These are phyloP conservation scores for Philhelius pedissequus DNA, from an alignment of 2,888 invertebrate genomes.

Conservation along the genomic window DNA sequence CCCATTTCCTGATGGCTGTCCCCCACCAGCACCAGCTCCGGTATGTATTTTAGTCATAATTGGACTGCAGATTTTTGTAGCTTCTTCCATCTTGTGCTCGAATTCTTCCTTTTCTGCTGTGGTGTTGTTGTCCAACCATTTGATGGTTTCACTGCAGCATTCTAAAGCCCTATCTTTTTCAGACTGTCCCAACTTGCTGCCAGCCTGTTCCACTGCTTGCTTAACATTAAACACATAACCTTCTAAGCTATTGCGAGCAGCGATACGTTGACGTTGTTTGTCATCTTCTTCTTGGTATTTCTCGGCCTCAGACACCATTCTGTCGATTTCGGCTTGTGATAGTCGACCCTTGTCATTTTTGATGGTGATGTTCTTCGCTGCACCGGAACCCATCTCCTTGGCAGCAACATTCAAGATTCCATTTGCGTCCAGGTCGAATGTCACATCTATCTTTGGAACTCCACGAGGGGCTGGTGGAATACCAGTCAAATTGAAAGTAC, in stretches of 20 bases:
- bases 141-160: constrained; percentile 83
- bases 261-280: constrained; percentile 83
- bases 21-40: constrained; percentile 45
- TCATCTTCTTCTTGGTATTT: constrained; percentile 87
- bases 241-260: constrained; percentile 86
- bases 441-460: constrained; percentile 92
- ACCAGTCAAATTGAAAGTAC: constrained; percentile 96
- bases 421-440: constrained; percentile 92
- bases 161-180: constrained; percentile 85
- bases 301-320: constrained; percentile 88
- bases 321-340: constrained; percentile 89
- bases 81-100: constrained; percentile 79
- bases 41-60: constrained; percentile 80
- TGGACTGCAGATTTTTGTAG: constrained; percentile 77
- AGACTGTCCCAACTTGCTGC: constrained; percentile 82
- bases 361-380: constrained; percentile 88
- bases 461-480: constrained; percentile 96
- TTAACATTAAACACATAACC: constrained; percentile 84
- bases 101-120: constrained; percentile 88
- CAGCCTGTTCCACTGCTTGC: constrained; percentile 84
- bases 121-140: constrained; percentile 88
- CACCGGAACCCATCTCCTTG: constrained; percentile 83
- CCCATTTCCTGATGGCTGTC: constrained; percentile 79
- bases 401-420: constrained; percentile 95
- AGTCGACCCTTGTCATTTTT: constrained; percentile 90